Evolutionary conservation across 2,888 invertebrate genomes (phyloP), one percentile per base, ranked within the genome.

Genomic region (Macaria notata): DNA sequence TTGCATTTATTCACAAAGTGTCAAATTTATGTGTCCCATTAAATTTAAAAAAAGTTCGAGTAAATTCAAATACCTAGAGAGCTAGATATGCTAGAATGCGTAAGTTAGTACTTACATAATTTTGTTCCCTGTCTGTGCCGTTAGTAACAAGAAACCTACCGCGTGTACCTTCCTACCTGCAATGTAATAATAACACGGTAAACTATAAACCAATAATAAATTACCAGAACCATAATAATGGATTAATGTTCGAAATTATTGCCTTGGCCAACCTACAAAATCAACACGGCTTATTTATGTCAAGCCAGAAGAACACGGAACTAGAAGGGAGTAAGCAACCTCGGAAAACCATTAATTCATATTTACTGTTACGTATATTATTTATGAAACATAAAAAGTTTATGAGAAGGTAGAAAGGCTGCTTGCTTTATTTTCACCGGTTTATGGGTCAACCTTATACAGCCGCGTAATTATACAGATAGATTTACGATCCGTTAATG

Each of bases 311-410:
- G 78, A 79, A 76, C 72, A 77, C 76, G 72, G 71, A 73, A 68
- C 69, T 73, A 72, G 81, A 79, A 78, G 75, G 76, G 73, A 76
- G 70, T 71, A 82, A 73, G 66, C 70, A 81, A 79, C 79, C 84
- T 83, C 80, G 75, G 72, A 78, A 82, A 78, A 70, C 81, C 85
- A 84, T 88, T 88, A 88, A 88, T 86, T 86, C 84, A 81, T 86
- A 87, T 88, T 86, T 87, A 87, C 86, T 83, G 56, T 36, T 57
- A 56, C 75, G 83, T 73, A 54, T 49, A 59, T 75, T 83, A 87
- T 90, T 89, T 89, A 90, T 88, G 89, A 84, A 82, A 83, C 90
- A 87, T 90, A 85, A 89, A 88, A 84, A 75, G 62, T 85, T 90
- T 89, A 90, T 76, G 87, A 83, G 79, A 80, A 84, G 78, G 79